phyloP scores from a whole-genome alignment of 1,140 invertebrate species.

The Eupeodes corollae region DNA sequence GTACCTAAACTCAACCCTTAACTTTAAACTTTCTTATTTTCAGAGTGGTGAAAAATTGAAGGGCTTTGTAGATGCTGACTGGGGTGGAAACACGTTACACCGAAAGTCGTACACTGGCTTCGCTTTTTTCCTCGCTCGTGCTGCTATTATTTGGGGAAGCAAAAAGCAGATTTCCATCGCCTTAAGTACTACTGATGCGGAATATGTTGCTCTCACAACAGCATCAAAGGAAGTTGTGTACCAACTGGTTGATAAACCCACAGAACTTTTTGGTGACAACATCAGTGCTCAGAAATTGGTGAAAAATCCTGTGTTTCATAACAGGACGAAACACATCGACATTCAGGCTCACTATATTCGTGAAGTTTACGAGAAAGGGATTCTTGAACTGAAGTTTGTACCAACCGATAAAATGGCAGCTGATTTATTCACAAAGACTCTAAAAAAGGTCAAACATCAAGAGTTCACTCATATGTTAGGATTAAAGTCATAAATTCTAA shows the following conservation, averaged over 20 bases:
- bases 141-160: slow-evolving; percentile 19
- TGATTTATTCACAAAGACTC: slow-evolving; percentile 6
- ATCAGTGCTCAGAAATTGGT: slow-evolving; percentile 6
- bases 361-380: slow-evolving; percentile 1
- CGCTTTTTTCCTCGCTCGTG: slow-evolving; percentile 17
- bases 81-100: slow-evolving; percentile 22
- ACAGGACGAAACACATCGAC: slow-evolving; percentile 37
- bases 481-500: too few relatives aligned
- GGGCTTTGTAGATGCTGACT: slow-evolving; percentile 14
- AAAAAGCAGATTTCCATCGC: slow-evolving; percentile 29
- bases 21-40: background rate
- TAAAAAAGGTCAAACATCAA: slow-evolving; percentile 3
- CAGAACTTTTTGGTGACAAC: slow-evolving; percentile 6
- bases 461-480: too few relatives aligned
- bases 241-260: background rate
- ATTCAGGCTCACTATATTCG: slow-evolving; percentile 29
- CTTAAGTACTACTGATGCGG: slow-evolving; percentile 33
- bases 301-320: slow-evolving; percentile 28
- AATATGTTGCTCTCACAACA: slow-evolving; percentile 24
- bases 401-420: slow-evolving; percentile 5
- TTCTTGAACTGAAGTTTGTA: slow-evolving; percentile 2
- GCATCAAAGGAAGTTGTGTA: slow-evolving; percentile 17
- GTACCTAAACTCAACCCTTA: slow-evolving; percentile 1
- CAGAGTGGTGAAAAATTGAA: background rate
- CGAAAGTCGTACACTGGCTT: slow-evolving; percentile 30